Base-by-base conservation (phyloP, 2,888 invertebrate species). In the Celastrina argiolus region DNA sequence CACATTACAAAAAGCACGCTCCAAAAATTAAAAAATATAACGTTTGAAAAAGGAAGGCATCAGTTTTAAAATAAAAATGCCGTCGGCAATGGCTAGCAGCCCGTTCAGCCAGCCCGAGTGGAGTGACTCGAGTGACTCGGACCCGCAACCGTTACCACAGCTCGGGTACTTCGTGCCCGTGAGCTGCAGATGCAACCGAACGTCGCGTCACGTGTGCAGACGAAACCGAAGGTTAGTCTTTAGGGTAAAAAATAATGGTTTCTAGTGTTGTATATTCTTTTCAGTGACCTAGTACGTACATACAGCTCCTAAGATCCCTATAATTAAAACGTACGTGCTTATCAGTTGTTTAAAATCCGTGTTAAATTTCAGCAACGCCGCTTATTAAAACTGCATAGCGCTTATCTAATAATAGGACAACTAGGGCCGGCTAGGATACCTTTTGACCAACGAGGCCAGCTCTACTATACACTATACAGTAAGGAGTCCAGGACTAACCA, bases 91-190 rank as follows among this genome's bases (percentile, higher is more conserved):
- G 73, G 81, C 83, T 69, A 74, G 82, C 45, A 82, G 82, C 28
- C 85, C 81, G 42, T 89, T 88, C 80, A 90, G 88, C 79, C 88
- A 86, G 77, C 84, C 90, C 6, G 91, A 90, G 74, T 89, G 91
- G 88, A 91, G 89, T 70, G 88, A 91, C 71, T 90, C 89, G 63
- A 88, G 87, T 65, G 91, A 88, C 56, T 88, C 88, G 86, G 84
- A 63, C 87, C 88, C 5, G 79, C 83, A 1, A 12, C 88, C 89
- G 1, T 67, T 91, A 64, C 92, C 93, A 8, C 93, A 93, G 75
- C 80, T 93, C 73, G 93, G 93, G 0, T 93, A 93, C 76, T 93
- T 93, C 76, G 92, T 93, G 72, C 93, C 93, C 7, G 89, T 92
- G 70, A 83, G 89, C 68, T 93, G 89, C 76, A 81, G 83, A 41